These are phyloP conservation scores for Pilophorus perplexus DNA, from an alignment of 2,888 invertebrate species.

Conservation along the genomic window DNA sequence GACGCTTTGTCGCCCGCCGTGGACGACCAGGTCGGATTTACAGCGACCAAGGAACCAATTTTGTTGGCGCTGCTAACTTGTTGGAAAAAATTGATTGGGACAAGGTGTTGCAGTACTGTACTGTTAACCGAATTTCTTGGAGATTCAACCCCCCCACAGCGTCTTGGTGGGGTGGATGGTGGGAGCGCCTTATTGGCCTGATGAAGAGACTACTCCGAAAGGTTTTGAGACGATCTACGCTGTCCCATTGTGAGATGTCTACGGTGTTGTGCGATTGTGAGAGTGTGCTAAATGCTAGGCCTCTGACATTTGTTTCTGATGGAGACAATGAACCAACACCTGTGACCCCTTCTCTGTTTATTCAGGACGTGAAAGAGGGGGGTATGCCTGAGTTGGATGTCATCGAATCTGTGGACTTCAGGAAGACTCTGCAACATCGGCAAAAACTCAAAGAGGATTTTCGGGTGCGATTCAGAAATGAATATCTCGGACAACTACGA, in stretches of 20 bases:
- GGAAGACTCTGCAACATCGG: not conserved
- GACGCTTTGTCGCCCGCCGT: slow-evolving; percentile 50
- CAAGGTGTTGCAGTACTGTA: slow-evolving; percentile 50
- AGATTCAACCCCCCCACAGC: slow-evolving; percentile 52
- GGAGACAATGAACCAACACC: slow-evolving; percentile 46
- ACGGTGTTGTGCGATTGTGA: slow-evolving; percentile 1
- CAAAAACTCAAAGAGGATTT: slow-evolving; percentile 20
- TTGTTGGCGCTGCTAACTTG: slow-evolving; percentile 50
- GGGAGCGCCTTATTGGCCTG: slow-evolving; percentile 48
- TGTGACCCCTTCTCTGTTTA: slow-evolving; percentile 49
- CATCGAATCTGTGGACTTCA: slow-evolving; percentile 6
- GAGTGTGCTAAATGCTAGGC: not conserved
- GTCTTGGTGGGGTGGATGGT: slow-evolving; percentile 53
- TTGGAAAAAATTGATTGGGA: slow-evolving; percentile 54
- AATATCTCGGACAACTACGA: slow-evolving; percentile 26
- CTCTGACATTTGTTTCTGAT: slow-evolving; percentile 48
- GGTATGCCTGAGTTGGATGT: slow-evolving; percentile 18
- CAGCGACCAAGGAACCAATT: slow-evolving; percentile 50
- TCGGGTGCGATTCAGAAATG: slow-evolving; percentile 27
- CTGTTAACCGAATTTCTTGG: slow-evolving; percentile 48
- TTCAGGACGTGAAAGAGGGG: slow-evolving; percentile 16
- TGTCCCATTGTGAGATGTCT: not conserved
- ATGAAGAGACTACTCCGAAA: slow-evolving; percentile 25
- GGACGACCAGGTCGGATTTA: slow-evolving; percentile 48
- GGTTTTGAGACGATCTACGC: not conserved